Evolutionary conservation across 2,113 vertebrate genomes (phyloP), one percentile per base, ranked within the genome.

Genomic region (Meleagris gallopavo): DNA sequence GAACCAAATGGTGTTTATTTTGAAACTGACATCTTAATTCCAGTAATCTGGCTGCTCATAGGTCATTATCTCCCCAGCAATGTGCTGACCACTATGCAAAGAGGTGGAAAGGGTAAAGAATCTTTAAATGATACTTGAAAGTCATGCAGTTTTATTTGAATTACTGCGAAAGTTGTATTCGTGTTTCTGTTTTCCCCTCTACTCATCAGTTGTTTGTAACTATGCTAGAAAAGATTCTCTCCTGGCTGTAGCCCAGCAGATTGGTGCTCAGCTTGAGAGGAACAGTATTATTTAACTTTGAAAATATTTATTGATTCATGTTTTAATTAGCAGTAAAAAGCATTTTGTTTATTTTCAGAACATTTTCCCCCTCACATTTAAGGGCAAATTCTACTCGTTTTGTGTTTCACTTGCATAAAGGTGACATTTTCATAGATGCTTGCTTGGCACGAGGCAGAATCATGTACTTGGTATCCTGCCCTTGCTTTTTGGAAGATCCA

Each of bases 291-390:
- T 97, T 97, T 92, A 97, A 96, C 97, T 97, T 97, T 96, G 96
- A 97, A 97, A 97, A 97, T 97, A 97, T 97, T 97, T 97, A 97
- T 97, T 96, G 96, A 96, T 96, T 97, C 97, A 94, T 95, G 96
- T 97, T 97, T 97, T 97, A 97, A 97, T 97, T 97, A 97, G 95
- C 96, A 96, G 90, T 92, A 95, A 96, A 97, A 97, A 97, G 90
- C 97, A 97, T 96, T 97, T 97, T 97, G 97, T 97, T 97, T 97
- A 97, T 97, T 97, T 97, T 97, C 95, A 96, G 96, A 94, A 92
- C 89, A 91, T 88, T 97, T 96, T 94, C 79, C 94, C 92, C 91
- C 92, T 97, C 92, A 81, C 94, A 97, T 96, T 97, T 96, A 97
- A 97, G 96, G 97, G 96, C 95, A 96, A 87, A 96, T 96, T 97